These are phyloP conservation scores for Dasypolia templi DNA, from an alignment of 2,888 invertebrate species.

Conservation along the genomic window DNA sequence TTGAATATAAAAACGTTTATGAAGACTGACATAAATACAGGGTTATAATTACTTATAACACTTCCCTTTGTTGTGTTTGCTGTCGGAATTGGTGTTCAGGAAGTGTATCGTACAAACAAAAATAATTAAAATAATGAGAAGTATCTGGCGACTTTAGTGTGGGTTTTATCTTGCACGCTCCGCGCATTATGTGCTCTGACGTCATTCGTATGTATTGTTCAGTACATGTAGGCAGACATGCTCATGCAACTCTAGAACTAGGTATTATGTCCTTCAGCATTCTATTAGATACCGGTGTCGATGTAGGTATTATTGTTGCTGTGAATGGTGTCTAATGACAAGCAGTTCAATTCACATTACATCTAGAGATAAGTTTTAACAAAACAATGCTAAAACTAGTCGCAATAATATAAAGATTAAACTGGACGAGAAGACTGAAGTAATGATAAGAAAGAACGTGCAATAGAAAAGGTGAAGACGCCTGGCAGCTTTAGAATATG, in stretches of 20 bases:
- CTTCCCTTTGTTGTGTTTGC: slow-evolving; percentile 40
- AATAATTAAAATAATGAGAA: slow-evolving; percentile 20
- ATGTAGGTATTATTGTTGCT: slow-evolving; percentile 31
- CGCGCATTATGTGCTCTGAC: slow-evolving; percentile 56
- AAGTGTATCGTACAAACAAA: slow-evolving; percentile 34
- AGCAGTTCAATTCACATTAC: background rate
- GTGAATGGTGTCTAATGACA: slow-evolving; percentile 31
- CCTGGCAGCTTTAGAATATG: background rate
- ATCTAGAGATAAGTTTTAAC: background rate
- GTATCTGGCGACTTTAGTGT: slow-evolving; percentile 29
- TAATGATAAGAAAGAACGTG: background rate
- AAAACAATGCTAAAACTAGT: background rate
- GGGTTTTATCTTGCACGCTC: slow-evolving; percentile 58
- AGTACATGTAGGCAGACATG: slow-evolving; percentile 47
- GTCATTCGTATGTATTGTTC: slow-evolving; percentile 60
- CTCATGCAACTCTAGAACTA: slow-evolving; percentile 56
- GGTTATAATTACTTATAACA: no score
- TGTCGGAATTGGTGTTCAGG: slow-evolving; percentile 36
- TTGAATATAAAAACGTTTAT: slow-evolving; percentile 36
- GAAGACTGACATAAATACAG: slow-evolving; percentile 34
- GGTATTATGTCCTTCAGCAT: slow-evolving; percentile 54
- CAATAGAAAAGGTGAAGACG: background rate
- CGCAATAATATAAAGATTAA: background rate
- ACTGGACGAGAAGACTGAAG: background rate
- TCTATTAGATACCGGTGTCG: slow-evolving; percentile 18